phyloP scores from a whole-genome alignment of 2,797 vertebrate species.

The Myiothlypis chrysogaster region DNA sequence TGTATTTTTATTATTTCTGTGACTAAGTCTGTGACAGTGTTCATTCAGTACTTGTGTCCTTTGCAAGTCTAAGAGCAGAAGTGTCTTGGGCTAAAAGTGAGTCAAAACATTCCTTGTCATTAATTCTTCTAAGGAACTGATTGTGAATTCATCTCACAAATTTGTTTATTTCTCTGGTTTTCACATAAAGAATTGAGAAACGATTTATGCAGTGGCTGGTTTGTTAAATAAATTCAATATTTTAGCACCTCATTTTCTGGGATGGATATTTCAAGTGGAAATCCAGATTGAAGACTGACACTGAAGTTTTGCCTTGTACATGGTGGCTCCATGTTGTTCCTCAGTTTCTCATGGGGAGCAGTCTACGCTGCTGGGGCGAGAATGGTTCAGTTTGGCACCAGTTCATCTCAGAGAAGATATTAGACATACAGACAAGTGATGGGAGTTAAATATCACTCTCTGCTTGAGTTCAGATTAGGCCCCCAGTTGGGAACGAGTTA shows the following conservation, averaged over 20 bases:
- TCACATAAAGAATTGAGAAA: not conserved
- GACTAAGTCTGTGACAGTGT: not conserved
- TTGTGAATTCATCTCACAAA: not conserved
- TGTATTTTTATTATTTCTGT: not conserved
- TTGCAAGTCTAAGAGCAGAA: not conserved
- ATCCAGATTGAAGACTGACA: not conserved
- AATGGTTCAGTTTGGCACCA: not conserved
- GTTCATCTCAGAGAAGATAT: not conserved
- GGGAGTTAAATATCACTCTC: not conserved
- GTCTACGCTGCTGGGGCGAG: not conserved
- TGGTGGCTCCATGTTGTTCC: not conserved
- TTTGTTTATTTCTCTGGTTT: constrained; percentile 28
- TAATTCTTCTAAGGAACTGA: not conserved
- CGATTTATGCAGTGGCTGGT: not conserved
- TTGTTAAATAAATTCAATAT: constrained; percentile 6
- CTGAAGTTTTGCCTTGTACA: not conserved
- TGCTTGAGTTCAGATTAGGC: not conserved
- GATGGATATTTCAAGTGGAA: constrained; percentile 1
- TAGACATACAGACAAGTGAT: not conserved
- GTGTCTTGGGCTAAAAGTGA: not conserved
- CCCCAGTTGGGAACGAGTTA: not conserved
- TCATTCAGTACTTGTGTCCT: not conserved
- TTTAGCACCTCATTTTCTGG: not conserved
- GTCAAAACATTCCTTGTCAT: not conserved
- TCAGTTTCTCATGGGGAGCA: not conserved